These are phyloP conservation scores for Mus musculus DNA, from an alignment of 2,113 vertebrate species.

Conservation along the genomic window GRCm39 chr9:58413001-58413500, in stretches of 20 bases:
- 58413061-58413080: fast-evolving
- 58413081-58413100: not conserved
- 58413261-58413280: not conserved
- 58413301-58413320: not conserved
- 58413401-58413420: not conserved
- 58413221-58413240: not conserved
- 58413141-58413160: not conserved
- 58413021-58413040: fast-evolving
- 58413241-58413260: not conserved
- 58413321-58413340: not conserved
- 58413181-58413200: not conserved
- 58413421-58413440: not conserved
- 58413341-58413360: not conserved
- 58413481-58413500: not conserved
- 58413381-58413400: not conserved
- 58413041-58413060: not conserved
- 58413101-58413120: not conserved
- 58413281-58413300: not conserved
- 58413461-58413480: not conserved
- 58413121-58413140: not conserved
- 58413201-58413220: not conserved
- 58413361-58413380: too few species aligned
- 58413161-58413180: fast-evolving
- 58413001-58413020: not conserved
- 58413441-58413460: not conserved